Evolutionary conservation across 2,888 invertebrate genomes (phyloP).

Genomic region (Watsonalla binaria): DNA sequence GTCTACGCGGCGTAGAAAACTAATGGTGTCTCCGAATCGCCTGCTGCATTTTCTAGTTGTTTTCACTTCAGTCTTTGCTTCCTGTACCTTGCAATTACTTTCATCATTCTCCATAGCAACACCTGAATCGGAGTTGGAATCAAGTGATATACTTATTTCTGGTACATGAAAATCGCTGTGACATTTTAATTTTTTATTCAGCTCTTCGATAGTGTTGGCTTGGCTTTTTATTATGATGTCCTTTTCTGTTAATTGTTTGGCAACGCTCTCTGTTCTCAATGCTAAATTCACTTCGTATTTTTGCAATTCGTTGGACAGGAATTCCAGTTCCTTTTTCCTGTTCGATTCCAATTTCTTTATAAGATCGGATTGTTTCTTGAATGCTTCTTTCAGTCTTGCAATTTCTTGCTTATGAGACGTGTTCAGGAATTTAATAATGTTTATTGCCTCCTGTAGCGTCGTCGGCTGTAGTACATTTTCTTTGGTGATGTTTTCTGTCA

Average conservation of each 20-base stretch:
- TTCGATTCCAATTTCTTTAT: conserved; percentile 67
- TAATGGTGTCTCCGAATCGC: conserved; percentile 68
- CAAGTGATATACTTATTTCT: conserved; percentile 53
- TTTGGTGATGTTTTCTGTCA: conserved; percentile 42
- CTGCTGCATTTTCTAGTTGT: conserved; percentile 61
- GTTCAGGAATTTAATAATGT: conserved; percentile 67
- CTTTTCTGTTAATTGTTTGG: conserved; percentile 61
- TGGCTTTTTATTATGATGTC: conserved; percentile 63
- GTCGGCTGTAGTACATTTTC: conserved; percentile 58
- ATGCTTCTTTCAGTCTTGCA: conserved; percentile 52
- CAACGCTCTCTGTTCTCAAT: conserved; percentile 57
- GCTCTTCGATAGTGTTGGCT: conserved; percentile 52
- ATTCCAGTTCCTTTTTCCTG: conserved; percentile 68
- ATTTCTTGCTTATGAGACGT: conserved; percentile 70
- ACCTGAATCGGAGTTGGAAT: conserved; percentile 73
- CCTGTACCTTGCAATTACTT: conserved; percentile 39
- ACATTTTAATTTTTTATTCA: conserved; percentile 50
- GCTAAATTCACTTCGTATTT: conserved; percentile 70
- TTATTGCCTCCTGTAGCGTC: conserved; percentile 68
- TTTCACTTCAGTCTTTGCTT: conserved; percentile 51
- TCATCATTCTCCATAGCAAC: conserved; percentile 66
- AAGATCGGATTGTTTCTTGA: conserved; percentile 56
- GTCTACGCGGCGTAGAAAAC: conserved; percentile 66
- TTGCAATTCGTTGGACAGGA: conserved; percentile 62
- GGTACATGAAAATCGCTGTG: conserved; percentile 46